Evolutionary conservation across 2,888 invertebrate genomes (phyloP).

Genomic region (Hypolimnas misippus): DNA sequence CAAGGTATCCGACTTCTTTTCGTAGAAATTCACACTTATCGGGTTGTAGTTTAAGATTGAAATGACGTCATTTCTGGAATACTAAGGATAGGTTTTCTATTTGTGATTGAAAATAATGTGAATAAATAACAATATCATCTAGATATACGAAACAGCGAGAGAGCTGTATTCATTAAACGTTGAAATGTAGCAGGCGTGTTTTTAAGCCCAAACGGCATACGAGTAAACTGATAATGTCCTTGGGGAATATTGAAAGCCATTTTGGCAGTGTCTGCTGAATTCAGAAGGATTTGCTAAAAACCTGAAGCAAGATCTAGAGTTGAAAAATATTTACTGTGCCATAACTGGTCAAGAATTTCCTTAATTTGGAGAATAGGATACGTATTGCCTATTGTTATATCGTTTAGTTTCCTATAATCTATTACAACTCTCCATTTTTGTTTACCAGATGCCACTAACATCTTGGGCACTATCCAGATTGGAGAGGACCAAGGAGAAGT

Average conservation of each 20-base stretch:
- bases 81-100: conserved; percentile 19
- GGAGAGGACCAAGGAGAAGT: not conserved
- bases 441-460: not conserved
- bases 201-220: conserved; percentile 31
- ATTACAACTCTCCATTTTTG: not conserved
- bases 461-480: not conserved
- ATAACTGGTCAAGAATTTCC: conserved; percentile 14
- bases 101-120: conserved; percentile 11
- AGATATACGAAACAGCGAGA: conserved; percentile 43
- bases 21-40: too few species aligned
- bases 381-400: conserved; percentile 9
- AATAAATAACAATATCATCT: conserved; percentile 36
- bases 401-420: not conserved
- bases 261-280: conserved; percentile 19
- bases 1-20: conserved; percentile 43
- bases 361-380: conserved; percentile 9
- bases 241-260: conserved; percentile 41
- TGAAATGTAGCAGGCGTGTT: conserved; percentile 42
- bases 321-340: not conserved
- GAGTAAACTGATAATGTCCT: conserved; percentile 36
- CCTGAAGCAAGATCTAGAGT: too few species aligned
- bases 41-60: conserved; percentile 38
- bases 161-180: conserved; percentile 39
- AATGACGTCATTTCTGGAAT: conserved; percentile 16
- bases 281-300: too few species aligned